These are phyloP conservation scores for Melanostoma scalare DNA, from an alignment of 2,888 invertebrate species.

Conservation along the genomic window DNA sequence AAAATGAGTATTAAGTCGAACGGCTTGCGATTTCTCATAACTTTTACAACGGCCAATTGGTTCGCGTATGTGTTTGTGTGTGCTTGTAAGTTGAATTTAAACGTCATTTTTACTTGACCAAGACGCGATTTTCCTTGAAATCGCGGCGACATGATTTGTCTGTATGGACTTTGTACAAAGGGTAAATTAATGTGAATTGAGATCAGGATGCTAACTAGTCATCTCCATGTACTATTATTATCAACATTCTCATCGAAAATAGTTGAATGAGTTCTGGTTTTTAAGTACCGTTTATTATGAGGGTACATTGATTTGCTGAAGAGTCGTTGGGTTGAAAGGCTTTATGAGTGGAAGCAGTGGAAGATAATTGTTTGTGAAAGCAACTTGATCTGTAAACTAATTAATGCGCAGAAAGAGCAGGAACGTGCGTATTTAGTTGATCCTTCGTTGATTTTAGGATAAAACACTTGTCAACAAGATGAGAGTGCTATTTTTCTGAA, in stretches of 20 bases:
- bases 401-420: background rate
- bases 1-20: slow-evolving; percentile 67
- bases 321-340: slow-evolving; percentile 24
- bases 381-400: background rate
- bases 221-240: slow-evolving; percentile 60
- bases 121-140: slow-evolving; percentile 32
- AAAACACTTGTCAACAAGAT: slow-evolving; percentile 10
- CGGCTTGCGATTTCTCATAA: slow-evolving; percentile 63
- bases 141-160: slow-evolving; percentile 62
- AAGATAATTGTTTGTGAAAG: slow-evolving; percentile 29
- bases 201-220: slow-evolving; percentile 70
- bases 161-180: slow-evolving; percentile 40
- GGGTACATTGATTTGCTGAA: slow-evolving; percentile 41
- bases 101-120: slow-evolving; percentile 50
- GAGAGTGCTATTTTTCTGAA: background rate
- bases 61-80: slow-evolving; percentile 29
- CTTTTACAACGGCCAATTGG: slow-evolving; percentile 44
- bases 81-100: slow-evolving; percentile 17
- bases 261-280: slow-evolving; percentile 65
- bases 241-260: slow-evolving; percentile 60
- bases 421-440: background rate
- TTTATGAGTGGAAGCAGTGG: slow-evolving; percentile 1
- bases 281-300: slow-evolving; percentile 69
- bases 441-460: background rate
- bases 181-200: slow-evolving; percentile 55